Percentiles rank a stretch among this genome's conserved stretches.
These are phyloP conservation scores for Brachymystax lenok DNA, from an alignment of 2,797 vertebrate species.

Conservation along the genomic window DNA sequence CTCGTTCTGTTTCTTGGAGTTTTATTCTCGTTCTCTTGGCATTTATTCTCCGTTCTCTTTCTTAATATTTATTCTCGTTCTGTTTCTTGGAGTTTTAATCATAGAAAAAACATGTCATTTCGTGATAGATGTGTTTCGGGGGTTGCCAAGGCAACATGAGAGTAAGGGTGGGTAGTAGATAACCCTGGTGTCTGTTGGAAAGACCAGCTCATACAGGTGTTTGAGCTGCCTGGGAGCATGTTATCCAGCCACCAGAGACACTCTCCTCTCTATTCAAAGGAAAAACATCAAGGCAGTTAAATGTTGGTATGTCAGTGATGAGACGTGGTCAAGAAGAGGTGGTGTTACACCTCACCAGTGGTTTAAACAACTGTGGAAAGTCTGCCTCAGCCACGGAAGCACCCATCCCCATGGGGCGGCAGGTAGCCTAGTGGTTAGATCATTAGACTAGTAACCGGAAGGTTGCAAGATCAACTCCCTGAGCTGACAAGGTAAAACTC, in stretches of 20 bases:
- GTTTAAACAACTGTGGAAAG: background rate
- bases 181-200: background rate
- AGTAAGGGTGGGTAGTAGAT: background rate
- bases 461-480: no score
- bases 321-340: background rate
- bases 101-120: background rate
- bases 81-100: background rate
- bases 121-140: background rate
- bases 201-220: background rate
- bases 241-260: background rate
- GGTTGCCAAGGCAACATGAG: background rate
- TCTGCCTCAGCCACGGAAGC: background rate
- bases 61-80: background rate
- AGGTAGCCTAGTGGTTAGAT: no score
- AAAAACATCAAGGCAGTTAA: background rate
- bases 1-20: background rate
- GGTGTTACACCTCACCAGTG: background rate
- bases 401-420: background rate
- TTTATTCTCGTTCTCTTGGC: background rate
- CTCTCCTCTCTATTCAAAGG: background rate
- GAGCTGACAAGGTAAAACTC: no score
- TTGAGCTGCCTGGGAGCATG: background rate
- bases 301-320: background rate
- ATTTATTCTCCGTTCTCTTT: background rate
- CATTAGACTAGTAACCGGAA: no score